These are phyloP conservation scores for Dinothrombium tinctorium DNA, from an alignment of 1,140 invertebrate species.

Conservation along the genomic window DNA sequence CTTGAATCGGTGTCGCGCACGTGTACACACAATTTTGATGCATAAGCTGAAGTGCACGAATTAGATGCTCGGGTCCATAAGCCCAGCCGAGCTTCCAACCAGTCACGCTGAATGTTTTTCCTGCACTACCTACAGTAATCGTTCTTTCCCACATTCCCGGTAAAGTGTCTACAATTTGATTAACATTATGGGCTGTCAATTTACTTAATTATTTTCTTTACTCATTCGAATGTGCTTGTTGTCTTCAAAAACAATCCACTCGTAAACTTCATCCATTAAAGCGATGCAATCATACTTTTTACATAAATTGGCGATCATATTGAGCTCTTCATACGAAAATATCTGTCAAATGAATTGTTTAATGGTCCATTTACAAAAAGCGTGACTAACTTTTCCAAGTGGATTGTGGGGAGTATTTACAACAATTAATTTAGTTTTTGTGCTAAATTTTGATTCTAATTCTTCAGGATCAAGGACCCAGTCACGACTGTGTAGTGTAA, in stretches of 20 bases:
- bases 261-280: constrained; percentile 87
- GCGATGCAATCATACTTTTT: constrained; percentile 75
- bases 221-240: constrained; percentile 66
- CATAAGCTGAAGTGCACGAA: constrained; percentile 54
- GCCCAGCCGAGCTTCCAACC: constrained; percentile 88
- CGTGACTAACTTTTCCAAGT: constrained; percentile 49
- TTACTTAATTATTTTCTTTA: constrained; percentile 20
- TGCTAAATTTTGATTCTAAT: constrained; percentile 49
- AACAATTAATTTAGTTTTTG: constrained; percentile 78
- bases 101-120: constrained; percentile 89
- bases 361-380: background rate
- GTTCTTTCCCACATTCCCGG: constrained; percentile 96
- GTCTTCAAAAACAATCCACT: constrained; percentile 75
- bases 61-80: constrained; percentile 53
- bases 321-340: constrained; percentile 26
- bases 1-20: constrained; percentile 51
- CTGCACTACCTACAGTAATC: constrained; percentile 83
- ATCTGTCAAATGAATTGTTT: constrained; percentile 20
- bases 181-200: constrained; percentile 26
- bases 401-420: constrained; percentile 91
- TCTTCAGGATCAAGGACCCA: constrained; percentile 67
- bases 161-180: constrained; percentile 33
- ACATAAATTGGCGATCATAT: constrained; percentile 56
- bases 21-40: constrained; percentile 76
- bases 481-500: constrained; percentile 40